Evolutionary conservation across 2,113 vertebrate genomes (phyloP), one percentile per base, ranked within the genome.

Genomic region (Centropus bengalensis): DNA sequence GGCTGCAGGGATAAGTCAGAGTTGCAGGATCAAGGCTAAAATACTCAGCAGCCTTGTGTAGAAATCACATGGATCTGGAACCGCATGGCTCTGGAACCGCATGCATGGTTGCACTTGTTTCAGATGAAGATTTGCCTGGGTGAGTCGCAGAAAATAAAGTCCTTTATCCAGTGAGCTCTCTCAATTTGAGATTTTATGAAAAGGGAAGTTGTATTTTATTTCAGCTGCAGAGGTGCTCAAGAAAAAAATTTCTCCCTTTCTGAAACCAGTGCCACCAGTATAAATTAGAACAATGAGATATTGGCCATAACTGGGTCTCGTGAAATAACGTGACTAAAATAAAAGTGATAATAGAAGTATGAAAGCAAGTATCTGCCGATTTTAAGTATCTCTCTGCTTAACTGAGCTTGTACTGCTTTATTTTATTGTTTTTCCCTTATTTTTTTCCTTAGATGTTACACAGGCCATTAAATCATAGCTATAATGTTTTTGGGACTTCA

Each of bases 1-100:
- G 42, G 23, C 73, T 67, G 38, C 63, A 6, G 13, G 84, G 18
- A 9, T 62, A 45, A 77, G 60, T 5, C 30, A 21, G n/a, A 70
- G 59, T 21, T 86, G 38, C 30, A 62, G 63, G 86, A 67, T 64
- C 56, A 27, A 55, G 47, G 44, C 64, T 59, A 21, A 82, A 92
- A 84, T 60, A 42, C 15, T 26, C 44, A 42, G 40, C 64, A 68
- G 8, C 19, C 77, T 82, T 27, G 10, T 56, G 51, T 5, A 76
- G 66, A 68, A 77, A 55, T 49, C n/a, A 74, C 44, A 21, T 11
- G 49, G 36, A 44, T 60, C 36, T 76, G 54, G 45, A 74, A 32
- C 24, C 0, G 0, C 1, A 1, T 11, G 49, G 36, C 38, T 60
- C 36, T 76, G 54, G 45, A 74, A 32, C 24, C 0, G 0, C 55